These are phyloP conservation scores for Drosophila melanosoma DNA, from an alignment of 2,888 invertebrate genomes.

Conservation along the genomic window DNA sequence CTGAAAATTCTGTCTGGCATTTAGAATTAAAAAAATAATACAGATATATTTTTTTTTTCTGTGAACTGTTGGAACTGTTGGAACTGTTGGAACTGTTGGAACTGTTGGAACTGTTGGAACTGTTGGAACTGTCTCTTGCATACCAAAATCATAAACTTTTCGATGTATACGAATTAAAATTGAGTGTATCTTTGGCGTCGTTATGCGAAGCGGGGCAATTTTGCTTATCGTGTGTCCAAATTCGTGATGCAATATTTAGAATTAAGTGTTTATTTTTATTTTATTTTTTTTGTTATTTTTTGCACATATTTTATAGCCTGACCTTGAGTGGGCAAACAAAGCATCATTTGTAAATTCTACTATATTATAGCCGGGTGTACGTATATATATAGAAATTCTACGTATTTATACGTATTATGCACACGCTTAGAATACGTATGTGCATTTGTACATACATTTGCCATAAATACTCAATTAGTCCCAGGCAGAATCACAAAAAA, in stretches of 20 bases:
- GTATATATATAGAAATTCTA: not conserved
- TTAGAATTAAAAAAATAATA: not conserved
- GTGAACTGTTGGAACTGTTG: too few relatives aligned
- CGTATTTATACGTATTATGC: not conserved
- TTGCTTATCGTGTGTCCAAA: slow-evolving; percentile 17
- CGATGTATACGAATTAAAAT: not conserved
- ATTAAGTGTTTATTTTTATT: slow-evolving; percentile 24
- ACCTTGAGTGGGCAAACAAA: slow-evolving; percentile 67
- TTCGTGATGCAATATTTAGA: slow-evolving; percentile 73
- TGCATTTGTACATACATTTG: slow-evolving; percentile 20
- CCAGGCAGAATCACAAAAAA: slow-evolving; percentile 7
- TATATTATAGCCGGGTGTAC: slow-evolving; percentile 25
- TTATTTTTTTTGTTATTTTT: slow-evolving; percentile 8
- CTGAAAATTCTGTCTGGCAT: too few relatives aligned
- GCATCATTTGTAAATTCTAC: slow-evolving; percentile 56
- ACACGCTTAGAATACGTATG: slow-evolving; percentile 12
- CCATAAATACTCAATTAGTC: slow-evolving; percentile 58
- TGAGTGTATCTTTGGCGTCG: not conserved
- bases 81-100: too few relatives aligned
- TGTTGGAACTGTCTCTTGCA: not conserved
- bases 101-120: too few relatives aligned
- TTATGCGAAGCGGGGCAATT: not conserved
- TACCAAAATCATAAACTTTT: not conserved
- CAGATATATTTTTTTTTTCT: not conserved
- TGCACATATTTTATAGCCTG: slow-evolving; percentile 55